Percentiles rank a stretch among this genome's conserved stretches.
These are phyloP conservation scores for Cyanocitta stelleri DNA, from an alignment of 2,113 vertebrate species.

Conservation along the genomic window DNA sequence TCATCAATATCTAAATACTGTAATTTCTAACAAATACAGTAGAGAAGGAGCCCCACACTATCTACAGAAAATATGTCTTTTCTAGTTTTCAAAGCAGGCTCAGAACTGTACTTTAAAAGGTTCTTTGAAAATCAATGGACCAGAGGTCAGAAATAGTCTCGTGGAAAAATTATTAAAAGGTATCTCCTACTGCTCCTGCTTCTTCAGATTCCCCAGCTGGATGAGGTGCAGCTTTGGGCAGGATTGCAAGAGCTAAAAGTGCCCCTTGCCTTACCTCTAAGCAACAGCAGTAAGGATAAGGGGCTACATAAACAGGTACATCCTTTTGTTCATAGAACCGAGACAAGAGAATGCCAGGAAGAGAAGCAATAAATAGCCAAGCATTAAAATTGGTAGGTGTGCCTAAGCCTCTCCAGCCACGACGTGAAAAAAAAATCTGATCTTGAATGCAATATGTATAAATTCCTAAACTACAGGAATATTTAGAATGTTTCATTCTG, in stretches of 20 bases:
- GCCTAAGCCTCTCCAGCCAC: neutral
- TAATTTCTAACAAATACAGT: neutral
- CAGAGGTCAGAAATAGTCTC: neutral
- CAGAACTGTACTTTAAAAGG: neutral
- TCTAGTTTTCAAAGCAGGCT: neutral
- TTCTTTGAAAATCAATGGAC: neutral
- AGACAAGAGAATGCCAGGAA: neutral
- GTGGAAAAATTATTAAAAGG: neutral
- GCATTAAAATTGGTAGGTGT: neutral
- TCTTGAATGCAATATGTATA: neutral
- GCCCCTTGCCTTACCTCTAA: neutral
- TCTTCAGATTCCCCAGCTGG: neutral
- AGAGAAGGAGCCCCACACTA: neutral
- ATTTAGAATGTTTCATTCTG: neutral
- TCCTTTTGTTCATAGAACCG: neutral
- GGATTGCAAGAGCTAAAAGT: neutral
- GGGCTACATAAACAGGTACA: neutral
- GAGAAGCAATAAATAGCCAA: neutral
- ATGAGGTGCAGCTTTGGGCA: neutral
- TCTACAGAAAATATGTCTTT: neutral
- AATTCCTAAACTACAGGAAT: neutral
- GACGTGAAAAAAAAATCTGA: fast-evolving
- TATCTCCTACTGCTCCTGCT: neutral
- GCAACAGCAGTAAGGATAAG: neutral
- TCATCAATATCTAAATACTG: neutral